Base-by-base conservation (phyloP, 2,888 invertebrate genomes). In the Xestia sexstrigata region DNA sequence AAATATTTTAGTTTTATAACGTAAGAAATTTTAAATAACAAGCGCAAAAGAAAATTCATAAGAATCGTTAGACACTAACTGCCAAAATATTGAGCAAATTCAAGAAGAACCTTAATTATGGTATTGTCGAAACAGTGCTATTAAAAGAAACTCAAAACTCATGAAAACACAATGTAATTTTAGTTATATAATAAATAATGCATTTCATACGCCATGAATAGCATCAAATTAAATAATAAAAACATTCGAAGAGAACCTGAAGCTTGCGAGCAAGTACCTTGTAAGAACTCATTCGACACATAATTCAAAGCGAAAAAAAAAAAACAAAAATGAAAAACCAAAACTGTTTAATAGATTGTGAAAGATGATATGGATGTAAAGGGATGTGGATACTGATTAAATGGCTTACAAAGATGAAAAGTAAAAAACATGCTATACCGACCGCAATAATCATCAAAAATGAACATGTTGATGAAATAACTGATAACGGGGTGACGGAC, bases 11-110 rank as follows among this genome's bases (percentile, higher is more conserved):
- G 1, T 20, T 42, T 23, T 8, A 66, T 17, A 30, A 49, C 20
- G 20, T 49, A n/a, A 52, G 7, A 63, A 35, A 23, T n/a, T 49
- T 26, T 0, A 49, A 69, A 23, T 11, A 17, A 2, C 20, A n/a
- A 68, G 39, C 0, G 9, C 9, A 58, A 67, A 62, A 65, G 13
- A 23, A 49, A 60, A 42, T 13, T 30, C 7, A 42, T 15, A 26
- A 26, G 20, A 26, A 45, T 30, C 7, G 42, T 20, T 7, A 39
- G 23, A 11, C n/a, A 60, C 47, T 30, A 3, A 26, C 23, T 17
- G 26, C 17, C 9, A 17, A 26, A 62, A 80, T 13, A 30, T 79
- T 13, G n/a, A n/a, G 1, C 15, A 72, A 81, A 30, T 11, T 39
- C 0, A 39, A n/a, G 6, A 73, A n/a, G 13, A 49, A 30, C 26